phyloP scores from a whole-genome alignment of 2,797 vertebrate genomes.

The Lacerta bilineata region DNA sequence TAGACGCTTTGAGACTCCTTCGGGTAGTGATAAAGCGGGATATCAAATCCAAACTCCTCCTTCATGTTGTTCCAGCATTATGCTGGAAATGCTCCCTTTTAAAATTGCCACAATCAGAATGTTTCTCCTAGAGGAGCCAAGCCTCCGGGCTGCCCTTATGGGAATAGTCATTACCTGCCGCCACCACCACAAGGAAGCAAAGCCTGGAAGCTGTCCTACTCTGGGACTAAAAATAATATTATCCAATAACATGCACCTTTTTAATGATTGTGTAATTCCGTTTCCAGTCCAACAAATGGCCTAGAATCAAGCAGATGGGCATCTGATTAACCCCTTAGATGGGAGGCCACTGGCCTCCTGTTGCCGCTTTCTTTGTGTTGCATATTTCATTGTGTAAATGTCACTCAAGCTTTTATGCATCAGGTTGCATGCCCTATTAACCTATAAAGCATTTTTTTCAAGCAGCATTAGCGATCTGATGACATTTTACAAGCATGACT shows the following conservation, averaged over 20 bases:
- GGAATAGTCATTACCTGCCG: neutral
- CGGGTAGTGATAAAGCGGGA: no score
- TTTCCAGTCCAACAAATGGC: neutral
- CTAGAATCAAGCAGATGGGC: neutral
- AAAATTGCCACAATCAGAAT: neutral
- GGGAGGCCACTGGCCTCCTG: neutral
- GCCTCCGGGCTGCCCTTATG: neutral
- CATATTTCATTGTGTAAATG: neutral
- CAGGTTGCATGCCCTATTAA: neutral
- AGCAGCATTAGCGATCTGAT: neutral
- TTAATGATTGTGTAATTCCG: neutral
- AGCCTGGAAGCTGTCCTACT: neutral
- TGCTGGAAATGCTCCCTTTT: neutral
- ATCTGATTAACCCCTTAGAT: neutral
- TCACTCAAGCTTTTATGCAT: neutral
- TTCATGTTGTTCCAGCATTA: neutral
- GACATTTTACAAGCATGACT: neutral
- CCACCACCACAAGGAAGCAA: neutral
- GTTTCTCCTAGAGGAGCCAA: no score
- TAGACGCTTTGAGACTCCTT: no score
- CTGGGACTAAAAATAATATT: neutral
- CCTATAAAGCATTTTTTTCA: neutral
- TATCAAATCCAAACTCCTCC: no score
- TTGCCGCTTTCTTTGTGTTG: neutral
- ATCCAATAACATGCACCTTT: neutral